A percentile compares a stretch with the other conserved stretches of the same genome.
phyloP scores from a whole-genome alignment of 2,797 vertebrate genomes.

The Pygocentrus nattereri region DNA sequence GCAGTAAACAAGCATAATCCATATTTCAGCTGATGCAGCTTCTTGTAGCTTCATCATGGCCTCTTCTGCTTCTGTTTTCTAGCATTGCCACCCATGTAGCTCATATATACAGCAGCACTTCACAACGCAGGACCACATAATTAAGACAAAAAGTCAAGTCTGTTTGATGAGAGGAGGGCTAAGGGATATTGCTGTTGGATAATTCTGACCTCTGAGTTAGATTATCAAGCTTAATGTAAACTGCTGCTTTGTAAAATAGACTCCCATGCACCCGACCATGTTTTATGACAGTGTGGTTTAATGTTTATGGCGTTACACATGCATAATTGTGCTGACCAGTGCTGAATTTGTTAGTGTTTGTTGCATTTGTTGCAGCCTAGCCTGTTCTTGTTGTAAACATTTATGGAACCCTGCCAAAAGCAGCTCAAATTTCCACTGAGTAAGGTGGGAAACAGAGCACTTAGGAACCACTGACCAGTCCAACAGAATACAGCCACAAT shows the following conservation, averaged over 20 bases:
- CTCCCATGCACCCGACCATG: not conserved
- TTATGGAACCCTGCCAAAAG: not conserved
- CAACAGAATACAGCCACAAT: too few species aligned
- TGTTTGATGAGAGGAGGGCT: not conserved
- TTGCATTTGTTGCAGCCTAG: not conserved
- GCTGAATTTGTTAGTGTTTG: not conserved
- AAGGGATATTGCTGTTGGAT: too few species aligned
- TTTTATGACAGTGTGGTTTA: not conserved
- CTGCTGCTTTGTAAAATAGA: too few species aligned
- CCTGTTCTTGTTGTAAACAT: too few species aligned
- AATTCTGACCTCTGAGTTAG: too few species aligned
- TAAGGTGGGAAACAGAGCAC: not conserved
- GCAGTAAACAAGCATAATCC: constrained; percentile 19
- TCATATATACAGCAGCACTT: not conserved
- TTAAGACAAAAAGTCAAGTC: not conserved
- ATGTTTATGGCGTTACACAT: not conserved
- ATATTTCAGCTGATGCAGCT: constrained; percentile 31
- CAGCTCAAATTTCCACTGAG: not conserved
- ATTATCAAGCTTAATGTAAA: too few species aligned
- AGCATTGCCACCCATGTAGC: not conserved
- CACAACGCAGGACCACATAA: not conserved
- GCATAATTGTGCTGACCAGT: not conserved
- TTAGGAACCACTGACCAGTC: too few species aligned
- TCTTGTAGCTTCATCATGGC: not conserved
- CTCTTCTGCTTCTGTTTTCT: constrained; percentile 20